Evolutionary conservation across 2,113 vertebrate species (phyloP).

Genomic region (Neogale vison): DNA sequence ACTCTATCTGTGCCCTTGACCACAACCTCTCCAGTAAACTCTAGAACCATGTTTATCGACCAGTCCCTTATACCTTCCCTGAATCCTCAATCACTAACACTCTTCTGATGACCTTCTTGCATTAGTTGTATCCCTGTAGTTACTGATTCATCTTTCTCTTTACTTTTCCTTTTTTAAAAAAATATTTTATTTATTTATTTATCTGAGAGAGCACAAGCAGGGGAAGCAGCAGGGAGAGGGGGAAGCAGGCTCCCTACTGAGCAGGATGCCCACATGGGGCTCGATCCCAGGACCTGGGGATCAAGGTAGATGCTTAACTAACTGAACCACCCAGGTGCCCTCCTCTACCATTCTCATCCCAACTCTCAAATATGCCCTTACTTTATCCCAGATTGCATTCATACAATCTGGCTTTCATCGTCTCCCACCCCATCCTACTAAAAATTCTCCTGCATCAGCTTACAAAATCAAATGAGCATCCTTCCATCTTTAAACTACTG

Average conservation of each 20-base stretch:
- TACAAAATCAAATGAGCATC: background rate
- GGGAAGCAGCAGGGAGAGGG: background rate
- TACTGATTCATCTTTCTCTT: background rate
- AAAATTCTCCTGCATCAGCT: background rate
- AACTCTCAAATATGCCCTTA: background rate
- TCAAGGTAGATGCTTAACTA: background rate
- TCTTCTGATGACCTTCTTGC: background rate
- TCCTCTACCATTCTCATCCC: background rate
- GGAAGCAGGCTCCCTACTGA: background rate
- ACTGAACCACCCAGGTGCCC: background rate
- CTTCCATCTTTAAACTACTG: background rate
- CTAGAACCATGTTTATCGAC: background rate
- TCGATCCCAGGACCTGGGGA: no score
- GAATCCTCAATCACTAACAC: background rate
- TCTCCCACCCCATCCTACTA: no score
- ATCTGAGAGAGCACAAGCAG: background rate
- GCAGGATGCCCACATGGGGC: background rate
- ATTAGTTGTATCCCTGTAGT: background rate
- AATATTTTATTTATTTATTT: background rate
- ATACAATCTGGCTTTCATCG: background rate
- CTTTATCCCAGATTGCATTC: background rate
- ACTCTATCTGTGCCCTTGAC: background rate
- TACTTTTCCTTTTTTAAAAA: background rate
- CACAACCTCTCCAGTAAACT: background rate
- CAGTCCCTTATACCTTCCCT: background rate